phyloP scores from a whole-genome alignment of 2,888 invertebrate species.

The Barypeithes pellucidus region DNA sequence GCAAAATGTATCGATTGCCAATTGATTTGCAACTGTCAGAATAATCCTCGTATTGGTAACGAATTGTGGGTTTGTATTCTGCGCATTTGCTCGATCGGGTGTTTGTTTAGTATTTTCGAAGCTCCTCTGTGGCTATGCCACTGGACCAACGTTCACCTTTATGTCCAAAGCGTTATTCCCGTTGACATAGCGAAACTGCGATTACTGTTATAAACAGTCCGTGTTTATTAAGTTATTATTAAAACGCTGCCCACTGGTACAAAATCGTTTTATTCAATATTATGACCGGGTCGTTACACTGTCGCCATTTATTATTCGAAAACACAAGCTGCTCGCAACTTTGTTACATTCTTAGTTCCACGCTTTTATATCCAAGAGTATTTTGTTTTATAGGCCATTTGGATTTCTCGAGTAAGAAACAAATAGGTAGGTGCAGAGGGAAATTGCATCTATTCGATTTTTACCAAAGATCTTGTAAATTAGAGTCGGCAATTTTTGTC shows the following conservation, averaged over 20 bases:
- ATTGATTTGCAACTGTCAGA: no score
- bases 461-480: no score
- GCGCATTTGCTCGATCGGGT: no score
- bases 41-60: no score
- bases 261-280: conserved; percentile 48
- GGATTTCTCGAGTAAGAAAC: neutral
- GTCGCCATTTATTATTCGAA: conserved; percentile 49
- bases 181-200: conserved; percentile 49
- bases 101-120: no score
- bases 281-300: conserved; percentile 43
- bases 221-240: conserved; percentile 59
- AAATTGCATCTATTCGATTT: no score
- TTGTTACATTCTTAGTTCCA: neutral
- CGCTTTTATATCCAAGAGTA: neutral
- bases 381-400: neutral
- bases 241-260: conserved; percentile 55
- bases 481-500: no score
- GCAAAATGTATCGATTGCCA: no score
- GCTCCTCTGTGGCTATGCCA: no score
- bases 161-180: neutral
- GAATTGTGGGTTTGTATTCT: no score
- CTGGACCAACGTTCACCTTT: no score
- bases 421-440: no score
- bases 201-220: conserved; percentile 47
- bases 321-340: conserved; percentile 33